Conservation (phyloP, 2,113 vertebrate species). For the Mirza zaza region DNA sequence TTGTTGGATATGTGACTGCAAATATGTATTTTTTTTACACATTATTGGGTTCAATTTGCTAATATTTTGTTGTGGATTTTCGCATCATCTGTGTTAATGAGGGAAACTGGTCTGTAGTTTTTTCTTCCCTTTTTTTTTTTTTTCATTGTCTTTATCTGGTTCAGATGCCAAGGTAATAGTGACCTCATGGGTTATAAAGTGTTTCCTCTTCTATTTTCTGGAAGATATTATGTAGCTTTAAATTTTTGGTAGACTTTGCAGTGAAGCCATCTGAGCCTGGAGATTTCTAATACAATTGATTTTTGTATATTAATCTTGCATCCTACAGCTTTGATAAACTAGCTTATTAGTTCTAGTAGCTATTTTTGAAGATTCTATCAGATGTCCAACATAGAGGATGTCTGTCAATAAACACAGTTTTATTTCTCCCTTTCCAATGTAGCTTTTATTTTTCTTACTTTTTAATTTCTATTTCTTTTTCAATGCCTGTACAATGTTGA, state of each 20-base stretch:
- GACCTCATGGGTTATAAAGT: neutral
- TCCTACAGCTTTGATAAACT: neutral
- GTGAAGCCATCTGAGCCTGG: neutral
- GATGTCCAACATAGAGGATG: neutral
- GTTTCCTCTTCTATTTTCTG: neutral
- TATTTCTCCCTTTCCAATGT: neutral
- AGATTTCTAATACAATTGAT: neutral
- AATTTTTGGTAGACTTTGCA: neutral
- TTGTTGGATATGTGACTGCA: neutral
- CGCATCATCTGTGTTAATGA: neutral
- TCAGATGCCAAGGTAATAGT: neutral
- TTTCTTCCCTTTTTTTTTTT: neutral
- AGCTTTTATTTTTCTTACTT: neutral
- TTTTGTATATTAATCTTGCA: neutral
- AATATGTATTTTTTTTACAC: neutral
- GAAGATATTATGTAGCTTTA: neutral
- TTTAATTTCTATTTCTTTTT: neutral
- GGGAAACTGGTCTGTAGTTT: neutral
- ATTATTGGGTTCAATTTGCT: neutral
- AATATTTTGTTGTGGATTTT: neutral
- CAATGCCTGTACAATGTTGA: neutral
- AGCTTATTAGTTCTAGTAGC: neutral
- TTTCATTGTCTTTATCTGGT: neutral
- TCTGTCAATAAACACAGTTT: neutral
- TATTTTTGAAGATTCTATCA: neutral